Evolutionary conservation across 1,140 invertebrate genomes (phyloP), one percentile per base, ranked within the genome.

Genomic region (Dreissena rostriformis): DNA sequence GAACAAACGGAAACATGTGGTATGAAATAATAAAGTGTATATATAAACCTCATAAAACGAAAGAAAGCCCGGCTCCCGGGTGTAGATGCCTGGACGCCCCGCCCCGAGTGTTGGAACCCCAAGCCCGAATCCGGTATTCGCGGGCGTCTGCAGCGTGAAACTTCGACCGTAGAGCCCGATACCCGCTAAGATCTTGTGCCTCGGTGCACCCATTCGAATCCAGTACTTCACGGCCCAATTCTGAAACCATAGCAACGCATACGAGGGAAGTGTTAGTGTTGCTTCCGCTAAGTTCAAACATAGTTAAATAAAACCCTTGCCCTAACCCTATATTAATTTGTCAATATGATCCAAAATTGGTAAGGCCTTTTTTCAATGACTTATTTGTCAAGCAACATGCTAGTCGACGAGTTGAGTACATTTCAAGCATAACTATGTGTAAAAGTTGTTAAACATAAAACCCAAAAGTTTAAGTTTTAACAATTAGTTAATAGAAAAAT

Each of bases 91-190:
- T 0, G 97, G 94, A n/a, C 94, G 93, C 0, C 97, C 98, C 0
- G 96, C 96, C 0, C 67, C 97, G 95, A 2, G 94, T 94, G 24
- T 96, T 94, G 15, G 95, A 87, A 97, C 95, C 93, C 99, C 99
- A 65, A 98, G 96, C 87, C 98, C 97, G n/a, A n/a, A n/a, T n/a
- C n/a, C n/a, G 89, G 96, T 96, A 91, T 96, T 96, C 39, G 96
- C 95, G 22, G 95, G 92, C 82, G 96, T 95, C 0, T 94, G 94
- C 6, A 99, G 92, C 55, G 95, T 96, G 88, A 97, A 99, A 49
- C 95, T 96, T 91, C 98, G 97, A 0, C 98, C 98, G 91, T 98
- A 99, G 86, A 98, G 96, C 0, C 97, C 96, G 82, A 99, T 94
- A 15, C 98, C 97, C 14, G 98, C 92, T 10, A 98, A 93, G 0